Evolutionary conservation across 2,888 invertebrate species (phyloP).

Genomic region (Drosophila koepferae): DNA sequence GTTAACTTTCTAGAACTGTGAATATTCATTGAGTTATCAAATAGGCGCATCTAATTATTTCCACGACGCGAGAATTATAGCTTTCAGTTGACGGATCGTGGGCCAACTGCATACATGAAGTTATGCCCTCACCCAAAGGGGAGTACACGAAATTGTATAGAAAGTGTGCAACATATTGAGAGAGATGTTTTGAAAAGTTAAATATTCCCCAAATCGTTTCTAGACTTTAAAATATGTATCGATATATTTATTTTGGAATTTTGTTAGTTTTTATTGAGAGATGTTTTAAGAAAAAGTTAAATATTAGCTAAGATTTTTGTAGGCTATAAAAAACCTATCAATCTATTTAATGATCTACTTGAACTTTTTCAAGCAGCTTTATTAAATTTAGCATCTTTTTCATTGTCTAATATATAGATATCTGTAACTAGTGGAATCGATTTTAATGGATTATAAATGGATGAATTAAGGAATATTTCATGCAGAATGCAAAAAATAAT

Average conservation of each 20-base stretch:
- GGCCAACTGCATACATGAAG: constrained; percentile 24
- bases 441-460: too few species aligned
- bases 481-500: background rate
- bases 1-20: constrained; percentile 38
- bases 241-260: background rate
- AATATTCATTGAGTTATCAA: constrained; percentile 70
- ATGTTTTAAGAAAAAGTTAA: too few species aligned
- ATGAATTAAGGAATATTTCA: too few species aligned
- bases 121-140: constrained; percentile 5
- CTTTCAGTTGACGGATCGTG: constrained; percentile 52
- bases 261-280: background rate
- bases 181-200: background rate
- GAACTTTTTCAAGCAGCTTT: too few species aligned
- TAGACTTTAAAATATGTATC: background rate
- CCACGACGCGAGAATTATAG: constrained; percentile 57
- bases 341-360: background rate
- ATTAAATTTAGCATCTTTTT: rapidly evolving
- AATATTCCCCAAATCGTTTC: background rate
- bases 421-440: background rate
- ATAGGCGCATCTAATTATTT: constrained; percentile 59
- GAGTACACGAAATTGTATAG: background rate
- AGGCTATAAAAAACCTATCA: background rate
- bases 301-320: too few species aligned
- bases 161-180: background rate
- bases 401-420: background rate